Percentiles rank a stretch among this genome's conserved stretches.
Conservation (phyloP, 2,888 invertebrate genomes). For the Thecophora atra region DNA sequence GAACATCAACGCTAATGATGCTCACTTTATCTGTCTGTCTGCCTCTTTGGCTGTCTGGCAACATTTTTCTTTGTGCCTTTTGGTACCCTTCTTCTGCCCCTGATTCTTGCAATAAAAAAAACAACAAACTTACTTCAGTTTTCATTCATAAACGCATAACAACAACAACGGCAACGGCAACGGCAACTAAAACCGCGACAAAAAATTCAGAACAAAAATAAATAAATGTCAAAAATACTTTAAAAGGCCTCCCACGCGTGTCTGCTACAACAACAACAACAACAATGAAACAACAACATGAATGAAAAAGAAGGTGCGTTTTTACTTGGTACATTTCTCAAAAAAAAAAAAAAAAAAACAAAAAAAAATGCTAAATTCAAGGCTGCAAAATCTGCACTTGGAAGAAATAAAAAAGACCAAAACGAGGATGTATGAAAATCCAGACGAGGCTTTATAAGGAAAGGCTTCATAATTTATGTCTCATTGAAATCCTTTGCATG, state of each 20-base stretch:
- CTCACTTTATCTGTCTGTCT: conserved; percentile 37
- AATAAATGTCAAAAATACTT: conserved; percentile 33
- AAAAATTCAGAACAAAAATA: conserved; percentile 27
- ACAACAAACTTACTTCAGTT: conserved; percentile 32
- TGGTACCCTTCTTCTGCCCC: background rate
- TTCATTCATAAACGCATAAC: conserved; percentile 47
- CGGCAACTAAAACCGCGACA: conserved; percentile 12
- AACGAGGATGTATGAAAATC: conserved; percentile 17
- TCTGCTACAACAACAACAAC: conserved; percentile 37
- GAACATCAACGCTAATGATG: conserved; percentile 38
- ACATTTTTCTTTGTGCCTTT: background rate
- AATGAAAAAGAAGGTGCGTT: conserved; percentile 45
- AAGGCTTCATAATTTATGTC: conserved; percentile 57
- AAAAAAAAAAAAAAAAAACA: too few species aligned
- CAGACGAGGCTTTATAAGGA: conserved; percentile 19
- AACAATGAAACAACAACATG: conserved; percentile 7
- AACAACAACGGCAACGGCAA: conserved; percentile 42
- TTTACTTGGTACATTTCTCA: conserved; percentile 38
- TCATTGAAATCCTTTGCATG: conserved; percentile 35
- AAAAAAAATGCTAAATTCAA: conserved; percentile 50
- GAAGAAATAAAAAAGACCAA: background rate
- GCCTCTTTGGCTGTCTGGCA: background rate
- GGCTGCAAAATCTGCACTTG: conserved; percentile 42
- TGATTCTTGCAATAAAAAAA: conserved; percentile 23
- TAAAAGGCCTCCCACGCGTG: conserved; percentile 33